Evolutionary conservation across 2,888 invertebrate genomes (phyloP).

Genomic region (Caenorhabditis imperialis): DNA sequence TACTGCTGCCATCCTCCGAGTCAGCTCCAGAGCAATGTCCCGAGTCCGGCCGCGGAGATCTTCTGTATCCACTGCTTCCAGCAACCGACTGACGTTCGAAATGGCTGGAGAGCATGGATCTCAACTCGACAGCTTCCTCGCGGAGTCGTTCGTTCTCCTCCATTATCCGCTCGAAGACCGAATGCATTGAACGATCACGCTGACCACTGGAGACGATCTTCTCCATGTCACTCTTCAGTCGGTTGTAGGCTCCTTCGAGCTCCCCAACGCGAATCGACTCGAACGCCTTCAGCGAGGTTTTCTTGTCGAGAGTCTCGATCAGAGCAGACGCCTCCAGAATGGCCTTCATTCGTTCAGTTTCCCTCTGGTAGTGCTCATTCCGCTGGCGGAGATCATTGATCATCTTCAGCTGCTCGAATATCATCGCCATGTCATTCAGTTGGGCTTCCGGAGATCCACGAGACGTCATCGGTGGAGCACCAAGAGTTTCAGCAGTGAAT

Average conservation of each 20-base stretch:
- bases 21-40: constrained; percentile 66
- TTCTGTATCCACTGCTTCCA: constrained; percentile 41
- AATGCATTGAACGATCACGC: constrained; percentile 33
- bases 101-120: constrained; percentile 65
- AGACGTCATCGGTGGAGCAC: neutral
- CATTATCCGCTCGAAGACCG: constrained; percentile 62
- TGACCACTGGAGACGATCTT: constrained; percentile 47
- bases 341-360: constrained; percentile 63
- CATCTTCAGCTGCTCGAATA: constrained; percentile 65
- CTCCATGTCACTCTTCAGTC: constrained; percentile 61
- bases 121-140: constrained; percentile 66
- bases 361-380: constrained; percentile 61
- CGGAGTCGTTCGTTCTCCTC: constrained; percentile 68
- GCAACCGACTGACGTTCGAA: constrained; percentile 65
- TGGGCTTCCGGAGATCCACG: constrained; percentile 54
- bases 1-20: constrained; percentile 61
- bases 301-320: constrained; percentile 63
- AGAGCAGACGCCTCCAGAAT: constrained; percentile 63
- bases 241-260: constrained; percentile 58
- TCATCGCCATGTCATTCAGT: constrained; percentile 65
- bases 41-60: constrained; percentile 68
- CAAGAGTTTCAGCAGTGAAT: constrained; percentile 14
- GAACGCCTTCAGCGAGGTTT: constrained; percentile 62
- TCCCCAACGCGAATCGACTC: constrained; percentile 54
- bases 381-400: constrained; percentile 58